Base-by-base conservation (phyloP, 2,797 vertebrate genomes). In the Myripristis murdjan region DNA sequence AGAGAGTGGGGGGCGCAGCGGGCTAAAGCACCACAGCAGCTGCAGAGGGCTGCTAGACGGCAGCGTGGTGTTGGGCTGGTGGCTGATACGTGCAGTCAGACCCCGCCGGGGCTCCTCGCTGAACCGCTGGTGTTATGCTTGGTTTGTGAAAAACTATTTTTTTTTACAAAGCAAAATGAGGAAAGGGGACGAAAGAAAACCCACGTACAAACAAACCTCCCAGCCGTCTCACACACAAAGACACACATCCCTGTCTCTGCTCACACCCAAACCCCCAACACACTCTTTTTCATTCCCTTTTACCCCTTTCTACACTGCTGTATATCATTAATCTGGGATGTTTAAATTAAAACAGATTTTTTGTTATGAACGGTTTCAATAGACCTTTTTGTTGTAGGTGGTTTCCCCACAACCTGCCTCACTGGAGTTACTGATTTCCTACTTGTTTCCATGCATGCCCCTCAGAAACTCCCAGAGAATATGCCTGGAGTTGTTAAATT, bases 1-100 rank as follows among this genome's bases (percentile, higher is more conserved):
- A 73, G 73, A 63, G 16, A 16, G 18, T 2, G 44, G 31, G 15
- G 20, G 46, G 53, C 6, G 52, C 6, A 41, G 26, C 7, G 15
- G 54, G 52, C 61, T 81, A 68, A n/a, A n/a, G 71, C 62, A 72
- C 72, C 67, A 66, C 65, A 79, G 79, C 85, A 84, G 85, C 77
- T 86, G 83, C 51, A 71, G 51, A 56, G 75, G 64, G 72, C 77
- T 77, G 62, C 79, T 75, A 85, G 76, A 90, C 80, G 81, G 70
- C 81, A 75, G 77, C 81, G 77, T 87, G 82, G 88, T 73, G 75
- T 81, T 72, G 73, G 62, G 31, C 0, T 70, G 73, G 67, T 77
- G 55, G 84, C 71, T 83, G 73, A 82, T 74, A 77, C 75, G 77
- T 80, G 74, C 84, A 73, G 78, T 68, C 73, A 68, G 64, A 52